Evolutionary conservation across 2,888 invertebrate genomes (phyloP), one percentile per base, ranked within the genome.

Genomic region (Noctua janthina): DNA sequence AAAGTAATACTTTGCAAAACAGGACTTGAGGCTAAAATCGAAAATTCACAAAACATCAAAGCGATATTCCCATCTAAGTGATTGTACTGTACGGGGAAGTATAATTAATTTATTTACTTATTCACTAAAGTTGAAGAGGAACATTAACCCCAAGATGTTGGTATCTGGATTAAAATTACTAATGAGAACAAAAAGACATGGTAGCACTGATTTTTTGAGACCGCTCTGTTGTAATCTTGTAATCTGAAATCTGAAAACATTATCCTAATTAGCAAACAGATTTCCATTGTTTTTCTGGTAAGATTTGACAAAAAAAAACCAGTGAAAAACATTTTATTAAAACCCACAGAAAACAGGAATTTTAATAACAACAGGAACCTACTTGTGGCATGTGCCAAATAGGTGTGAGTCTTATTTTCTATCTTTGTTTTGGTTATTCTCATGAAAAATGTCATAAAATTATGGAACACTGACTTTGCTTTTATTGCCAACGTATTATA

Each of bases 181-280:
- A 95, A 93, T 87, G 91, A 92, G 82, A 95, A 93, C 90, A 94
- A 92, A 93, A 93, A 92, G 82, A 88, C 85, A 87, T 87, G 91
- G 90, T 91, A 89, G 88, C 91, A 92, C 80, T 88, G 92, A 91
- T 93, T 89, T 92, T 90, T 91, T 79, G 95, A 90, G 79, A 87
- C 90, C 51, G 94, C 96, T 83, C 91, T 91, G 93, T 95, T 96
- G 94, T 94, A 96, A 92, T 96, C 96, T 94, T 97, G 96, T 94
- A 97, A 94, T 91, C 96, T 96, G 95, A 96, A 97, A 96, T 97
- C 96, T 97, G 90, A 95, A 95, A 93, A 93, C 89, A 93, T 92
- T 91, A 87, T 69, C 59, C 89, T 93, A 93, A 94, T 95, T 94
- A 95, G 88, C 79, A 81, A 89, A 88, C 77, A 84, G 72, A 76